Evolutionary conservation across 2,888 invertebrate genomes (phyloP).

Genomic region (Serrognathus titanus): DNA sequence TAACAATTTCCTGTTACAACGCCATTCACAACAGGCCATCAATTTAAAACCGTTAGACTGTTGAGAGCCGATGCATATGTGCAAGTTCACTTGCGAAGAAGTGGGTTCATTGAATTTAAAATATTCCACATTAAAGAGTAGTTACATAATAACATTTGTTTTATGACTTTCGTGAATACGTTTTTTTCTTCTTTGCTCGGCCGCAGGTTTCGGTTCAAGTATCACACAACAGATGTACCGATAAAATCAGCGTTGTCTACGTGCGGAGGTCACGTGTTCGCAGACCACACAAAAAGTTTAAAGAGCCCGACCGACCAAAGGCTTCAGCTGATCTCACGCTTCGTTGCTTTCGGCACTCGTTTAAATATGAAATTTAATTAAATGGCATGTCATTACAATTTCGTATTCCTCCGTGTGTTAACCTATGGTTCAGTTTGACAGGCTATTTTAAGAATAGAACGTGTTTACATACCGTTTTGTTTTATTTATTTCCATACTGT

Average conservation of each 20-base stretch:
- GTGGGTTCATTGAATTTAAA: too few relatives aligned
- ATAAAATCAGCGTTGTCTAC: not conserved
- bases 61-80: not conserved
- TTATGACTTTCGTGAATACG: not conserved
- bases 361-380: not conserved
- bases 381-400: not conserved
- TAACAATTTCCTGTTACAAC: not conserved
- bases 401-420: not conserved
- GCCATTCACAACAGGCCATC: slow-evolving; percentile 7
- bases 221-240: not conserved
- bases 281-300: not conserved
- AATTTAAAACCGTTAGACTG: slow-evolving; percentile 8
- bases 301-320: not conserved
- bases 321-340: not conserved
- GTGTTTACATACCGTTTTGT: too few relatives aligned
- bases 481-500: too few relatives aligned
- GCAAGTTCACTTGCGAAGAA: not conserved
- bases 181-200: not conserved
- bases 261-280: not conserved
- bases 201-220: not conserved
- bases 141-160: too few relatives aligned
- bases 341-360: not conserved
- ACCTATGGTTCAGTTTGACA: too few relatives aligned
- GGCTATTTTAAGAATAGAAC: too few relatives aligned
- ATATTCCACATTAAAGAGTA: too few relatives aligned